Base-by-base conservation (phyloP, 2,797 vertebrate species). In the Pterois miles region DNA sequence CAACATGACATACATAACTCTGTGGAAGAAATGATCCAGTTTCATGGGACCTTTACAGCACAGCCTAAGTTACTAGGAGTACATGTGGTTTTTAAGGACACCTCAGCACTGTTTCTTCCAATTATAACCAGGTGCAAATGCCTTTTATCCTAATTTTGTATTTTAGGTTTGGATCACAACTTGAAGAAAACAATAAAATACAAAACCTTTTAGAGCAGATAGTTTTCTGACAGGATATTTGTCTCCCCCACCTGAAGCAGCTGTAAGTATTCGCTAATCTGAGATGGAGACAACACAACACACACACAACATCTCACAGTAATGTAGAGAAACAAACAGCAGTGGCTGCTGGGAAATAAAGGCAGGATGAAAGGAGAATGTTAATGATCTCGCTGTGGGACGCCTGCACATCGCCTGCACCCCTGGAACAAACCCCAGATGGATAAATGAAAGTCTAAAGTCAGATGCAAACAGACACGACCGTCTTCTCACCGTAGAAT, bases 281-380 rank as follows among this genome's bases (percentile, higher is more conserved):
- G 53, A 53, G 69, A 77, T 70, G 43, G 57, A 66, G 77, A 52
- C 56, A 65, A 36, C 0, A 31, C 22, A 46, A 67, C 50, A 71
- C 43, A 46, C 8, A 59, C 9, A 25, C 11, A 53, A 60, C 80
- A 59, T 58, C 74, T 81, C 65, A 67, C 50, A 78, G 77, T 81
- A 46, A 85, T 83, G 83, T 76, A 64, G 43, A 62, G 52, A 81
- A 85, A 82, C 71, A 81, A 76, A 71, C 69, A 78, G 27, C 4
- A 1, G 56, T 8, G 46, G 80, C 82, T 80, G 52, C 65, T 66
- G 82, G 80, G 82, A 83, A 76, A 80, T 75, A 64, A 78, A 72
- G 20, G 23, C 74, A 10, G 64, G 71, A 83, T 70, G 74, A 75
- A 58, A 71, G 58, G 6, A 31, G 77, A 67, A 83, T 76, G 31